Conservation (phyloP, 2,888 invertebrate genomes). For the Cerastis leucographa region DNA sequence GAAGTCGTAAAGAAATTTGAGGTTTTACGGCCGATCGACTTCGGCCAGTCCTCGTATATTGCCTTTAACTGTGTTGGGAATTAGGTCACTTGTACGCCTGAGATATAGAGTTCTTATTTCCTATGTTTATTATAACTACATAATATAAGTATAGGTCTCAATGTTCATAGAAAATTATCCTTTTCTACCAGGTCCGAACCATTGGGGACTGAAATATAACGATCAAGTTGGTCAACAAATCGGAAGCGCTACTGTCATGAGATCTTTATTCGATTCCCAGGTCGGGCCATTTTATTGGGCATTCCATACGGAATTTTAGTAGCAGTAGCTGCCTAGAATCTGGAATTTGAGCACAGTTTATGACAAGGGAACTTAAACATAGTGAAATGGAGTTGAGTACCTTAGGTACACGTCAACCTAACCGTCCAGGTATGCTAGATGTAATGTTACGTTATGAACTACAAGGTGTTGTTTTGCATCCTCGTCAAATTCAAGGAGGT, state of each 20-base stretch:
- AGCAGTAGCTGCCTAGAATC: background rate
- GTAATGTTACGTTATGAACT: background rate
- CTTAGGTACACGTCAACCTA: background rate
- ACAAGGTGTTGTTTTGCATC: no score
- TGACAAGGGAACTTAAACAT: background rate
- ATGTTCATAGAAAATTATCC: background rate
- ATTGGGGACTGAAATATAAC: background rate
- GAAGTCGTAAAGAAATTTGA: slow-evolving; percentile 61
- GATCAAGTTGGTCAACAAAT: background rate
- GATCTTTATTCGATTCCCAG: background rate
- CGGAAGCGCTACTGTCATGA: background rate
- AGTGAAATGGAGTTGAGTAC: background rate
- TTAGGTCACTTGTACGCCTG: slow-evolving; percentile 22
- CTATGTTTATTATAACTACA: no score
- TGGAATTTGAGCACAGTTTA: background rate
- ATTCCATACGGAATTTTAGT: background rate
- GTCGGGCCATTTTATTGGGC: no score
- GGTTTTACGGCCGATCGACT: slow-evolving; percentile 46
- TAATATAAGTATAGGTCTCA: background rate
- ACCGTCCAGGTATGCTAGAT: background rate
- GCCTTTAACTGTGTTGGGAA: slow-evolving; percentile 24
- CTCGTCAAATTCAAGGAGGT: no score
- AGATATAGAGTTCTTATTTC: background rate
- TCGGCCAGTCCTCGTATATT: slow-evolving; percentile 20
- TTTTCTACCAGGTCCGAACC: background rate